Evolutionary conservation across 2,113 vertebrate genomes (phyloP), one percentile per base, ranked within the genome.

Genomic region (Illadopsis cleaveri): DNA sequence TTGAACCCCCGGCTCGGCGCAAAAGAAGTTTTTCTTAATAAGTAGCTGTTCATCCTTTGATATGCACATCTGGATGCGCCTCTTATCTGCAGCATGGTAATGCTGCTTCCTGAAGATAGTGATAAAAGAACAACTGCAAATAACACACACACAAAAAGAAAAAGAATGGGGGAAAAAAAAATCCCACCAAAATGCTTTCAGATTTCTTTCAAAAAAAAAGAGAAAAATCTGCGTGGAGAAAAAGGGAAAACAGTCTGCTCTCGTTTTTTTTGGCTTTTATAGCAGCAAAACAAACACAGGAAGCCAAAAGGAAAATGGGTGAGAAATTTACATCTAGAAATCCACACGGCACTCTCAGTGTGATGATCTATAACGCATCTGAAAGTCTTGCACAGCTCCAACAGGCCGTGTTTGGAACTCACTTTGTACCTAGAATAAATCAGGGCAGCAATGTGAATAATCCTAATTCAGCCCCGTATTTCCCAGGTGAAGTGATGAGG

Each of bases 21-120:
- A 97, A 97, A 97, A 98, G 95, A 97, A 97, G 96, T 97, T 97
- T 97, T 98, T 98, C 98, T 98, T 98, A 98, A 98, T 98, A 98
- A 98, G 97, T 97, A 97, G 98, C 96, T 98, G 97, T 97, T 96
- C 97, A 96, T 95, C 97, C 97, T 98, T 98, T 98, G 98, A 98
- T 98, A 98, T 98, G 97, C 97, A 98, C 98, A 98, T 98, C 98
- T 98, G 98, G 97, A 97, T 96, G 93, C 69, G 40, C 77, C 90
- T 97, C 97, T 98, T 98, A 98, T 98, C 98, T 98, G 78, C 81
- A n/a, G 82, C 97, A 97, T 96, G 98, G 96, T 98, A 97, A 98
- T 97, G 96, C 94, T 94, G 97, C 96, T 98, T 98, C 98, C 98
- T 97, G 98, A 97, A 97, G 97, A 97, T 97, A 97, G 96, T 97